These are phyloP conservation scores for Pangasius larnaudii DNA, from an alignment of 2,797 vertebrate genomes.

Conservation along the genomic window DNA sequence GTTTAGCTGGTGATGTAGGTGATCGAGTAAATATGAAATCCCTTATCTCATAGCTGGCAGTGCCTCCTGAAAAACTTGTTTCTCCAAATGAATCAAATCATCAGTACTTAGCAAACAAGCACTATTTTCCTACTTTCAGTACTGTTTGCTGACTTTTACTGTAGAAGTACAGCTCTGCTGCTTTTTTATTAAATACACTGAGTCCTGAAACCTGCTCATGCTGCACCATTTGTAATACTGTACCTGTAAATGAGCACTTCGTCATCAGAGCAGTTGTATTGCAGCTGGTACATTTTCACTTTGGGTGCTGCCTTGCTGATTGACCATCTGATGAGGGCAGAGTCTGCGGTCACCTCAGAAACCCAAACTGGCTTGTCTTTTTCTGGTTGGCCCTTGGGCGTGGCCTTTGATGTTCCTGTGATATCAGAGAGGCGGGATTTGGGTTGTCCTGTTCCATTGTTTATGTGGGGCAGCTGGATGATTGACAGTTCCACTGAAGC, in stretches of 20 bases:
- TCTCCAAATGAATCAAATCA: neutral
- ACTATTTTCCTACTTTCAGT: neutral
- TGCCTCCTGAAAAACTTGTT: neutral
- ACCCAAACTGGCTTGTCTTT: conserved; percentile 84
- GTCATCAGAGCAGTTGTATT: conserved; percentile 95
- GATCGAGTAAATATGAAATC: neutral
- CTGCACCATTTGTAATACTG: neutral
- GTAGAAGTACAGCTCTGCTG: neutral
- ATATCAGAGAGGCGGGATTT: conserved; percentile 92
- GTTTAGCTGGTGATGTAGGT: neutral
- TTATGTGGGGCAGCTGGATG: conserved; percentile 90
- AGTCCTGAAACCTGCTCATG: neutral
- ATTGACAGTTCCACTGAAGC: conserved; percentile 88
- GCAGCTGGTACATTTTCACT: conserved; percentile 96
- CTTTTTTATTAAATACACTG: neutral
- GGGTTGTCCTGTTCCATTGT: conserved; percentile 83
- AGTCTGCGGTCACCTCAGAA: conserved; percentile 87
- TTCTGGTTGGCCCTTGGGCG: conserved; percentile 79
- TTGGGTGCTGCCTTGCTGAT: conserved; percentile 88
- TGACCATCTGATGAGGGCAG: conserved; percentile 89
- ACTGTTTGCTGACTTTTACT: neutral
- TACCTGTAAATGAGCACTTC: conserved; percentile 97
- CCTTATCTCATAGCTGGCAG: neutral
- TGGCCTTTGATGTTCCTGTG: conserved; percentile 80
- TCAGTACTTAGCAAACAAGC: neutral